Evolutionary conservation across 2,797 vertebrate species (phyloP).

Genomic region (Dipus sagitta): DNA sequence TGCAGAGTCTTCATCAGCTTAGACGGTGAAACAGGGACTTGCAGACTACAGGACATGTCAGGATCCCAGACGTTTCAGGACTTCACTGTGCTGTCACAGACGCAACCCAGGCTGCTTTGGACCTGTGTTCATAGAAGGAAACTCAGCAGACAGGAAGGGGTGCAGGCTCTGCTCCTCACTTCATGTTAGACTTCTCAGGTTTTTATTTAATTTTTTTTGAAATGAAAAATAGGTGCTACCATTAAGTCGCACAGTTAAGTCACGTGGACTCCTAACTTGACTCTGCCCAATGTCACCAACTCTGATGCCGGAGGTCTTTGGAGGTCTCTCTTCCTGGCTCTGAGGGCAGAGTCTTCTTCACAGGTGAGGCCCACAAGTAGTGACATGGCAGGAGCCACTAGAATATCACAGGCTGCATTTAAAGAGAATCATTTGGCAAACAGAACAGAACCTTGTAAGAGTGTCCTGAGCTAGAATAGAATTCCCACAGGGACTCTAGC

Average conservation of each 20-base stretch:
- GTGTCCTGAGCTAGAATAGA: neutral
- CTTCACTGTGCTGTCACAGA: slow-evolving; percentile 75
- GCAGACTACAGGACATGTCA: slow-evolving; percentile 79
- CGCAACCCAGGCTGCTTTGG: neutral
- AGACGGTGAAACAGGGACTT: slow-evolving; percentile 76
- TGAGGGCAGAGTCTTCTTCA: neutral
- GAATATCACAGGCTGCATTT: slow-evolving; percentile 52
- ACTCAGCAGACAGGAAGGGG: slow-evolving; percentile 71
- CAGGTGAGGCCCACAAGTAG: rapidly evolving
- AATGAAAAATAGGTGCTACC: slow-evolving; percentile 96
- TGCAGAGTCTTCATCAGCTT: slow-evolving; percentile 60
- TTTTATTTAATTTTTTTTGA: slow-evolving; percentile 88
- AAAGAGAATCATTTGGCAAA: slow-evolving; percentile 43
- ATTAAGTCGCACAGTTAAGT: slow-evolving; percentile 84
- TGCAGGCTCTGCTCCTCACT: slow-evolving; percentile 86
- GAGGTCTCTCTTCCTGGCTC: neutral
- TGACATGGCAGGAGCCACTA: rapidly evolving
- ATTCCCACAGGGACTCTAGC: neutral
- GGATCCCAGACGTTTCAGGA: slow-evolving; percentile 80
- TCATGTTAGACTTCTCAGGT: slow-evolving; percentile 95
- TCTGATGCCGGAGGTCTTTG: neutral
- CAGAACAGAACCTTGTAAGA: neutral
- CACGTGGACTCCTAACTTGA: slow-evolving; percentile 71
- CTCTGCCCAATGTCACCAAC: slow-evolving; percentile 63
- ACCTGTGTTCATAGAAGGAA: neutral